Percentiles rank a stretch among this genome's conserved stretches.
Conservation (phyloP, 2,113 vertebrate species). For the Sinocyclocheilus grahami region DNA sequence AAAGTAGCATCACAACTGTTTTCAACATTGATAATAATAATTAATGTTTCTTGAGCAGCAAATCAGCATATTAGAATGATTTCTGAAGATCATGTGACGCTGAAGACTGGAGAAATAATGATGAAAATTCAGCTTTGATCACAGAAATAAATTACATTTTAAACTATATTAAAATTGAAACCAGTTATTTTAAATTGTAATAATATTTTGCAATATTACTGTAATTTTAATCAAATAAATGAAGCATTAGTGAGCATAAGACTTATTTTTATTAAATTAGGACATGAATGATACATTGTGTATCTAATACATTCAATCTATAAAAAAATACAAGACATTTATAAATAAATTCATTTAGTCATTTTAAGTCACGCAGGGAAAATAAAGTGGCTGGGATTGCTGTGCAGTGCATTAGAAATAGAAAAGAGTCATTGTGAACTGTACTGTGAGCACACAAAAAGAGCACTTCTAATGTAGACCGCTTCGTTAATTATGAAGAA, state of each 20-base stretch:
- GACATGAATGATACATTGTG: no score
- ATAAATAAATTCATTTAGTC: background rate
- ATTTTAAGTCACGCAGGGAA: background rate
- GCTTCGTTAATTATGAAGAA: background rate
- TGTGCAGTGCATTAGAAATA: background rate
- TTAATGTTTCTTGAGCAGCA: no score
- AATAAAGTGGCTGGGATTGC: background rate
- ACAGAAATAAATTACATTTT: no score
- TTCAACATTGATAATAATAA: no score
- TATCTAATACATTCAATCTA: background rate
- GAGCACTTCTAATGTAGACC: background rate
- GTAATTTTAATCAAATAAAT: background rate
- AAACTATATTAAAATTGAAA: no score
- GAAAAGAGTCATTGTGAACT: background rate
- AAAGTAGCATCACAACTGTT: no score
- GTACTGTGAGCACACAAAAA: background rate
- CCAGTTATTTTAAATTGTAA: background rate
- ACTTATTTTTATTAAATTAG: background rate
- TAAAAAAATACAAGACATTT: background rate
- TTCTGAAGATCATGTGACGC: background rate
- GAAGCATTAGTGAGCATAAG: background rate
- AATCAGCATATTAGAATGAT: no score
- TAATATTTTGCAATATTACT: background rate
- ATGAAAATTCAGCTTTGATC: background rate
- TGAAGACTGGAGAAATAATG: background rate